Conservation (phyloP, 2,888 invertebrate genomes). For the Lutraria lutraria region DNA sequence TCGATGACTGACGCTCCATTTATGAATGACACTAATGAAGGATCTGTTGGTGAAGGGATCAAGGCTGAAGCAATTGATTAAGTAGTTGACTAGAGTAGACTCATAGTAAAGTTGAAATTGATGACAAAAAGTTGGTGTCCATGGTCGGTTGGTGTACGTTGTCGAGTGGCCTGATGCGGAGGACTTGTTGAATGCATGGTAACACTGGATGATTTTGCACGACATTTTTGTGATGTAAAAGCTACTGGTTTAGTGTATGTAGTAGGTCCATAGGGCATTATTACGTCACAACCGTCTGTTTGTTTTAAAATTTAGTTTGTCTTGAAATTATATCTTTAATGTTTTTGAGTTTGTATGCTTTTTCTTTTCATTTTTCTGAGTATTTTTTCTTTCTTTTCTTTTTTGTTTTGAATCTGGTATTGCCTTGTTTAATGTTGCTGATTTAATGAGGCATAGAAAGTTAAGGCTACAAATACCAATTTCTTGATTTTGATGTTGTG, state of each 20-base stretch:
- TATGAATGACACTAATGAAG: not conserved
- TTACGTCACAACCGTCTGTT: not conserved
- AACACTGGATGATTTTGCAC: not conserved
- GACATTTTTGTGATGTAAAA: not conserved
- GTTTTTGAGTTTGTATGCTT: conserved; percentile 1
- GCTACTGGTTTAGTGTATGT: not conserved
- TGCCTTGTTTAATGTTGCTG: not conserved
- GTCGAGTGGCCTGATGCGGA: not conserved
- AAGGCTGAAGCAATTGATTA: not conserved
- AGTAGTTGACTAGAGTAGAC: not conserved
- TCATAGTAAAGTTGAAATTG: not conserved
- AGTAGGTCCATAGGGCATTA: conserved; percentile 8
- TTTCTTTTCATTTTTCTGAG: not conserved
- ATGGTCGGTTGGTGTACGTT: not conserved
- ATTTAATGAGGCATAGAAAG: not conserved
- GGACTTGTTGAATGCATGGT: not conserved
- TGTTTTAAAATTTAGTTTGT: not conserved
- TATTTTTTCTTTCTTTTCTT: conserved; percentile 4
- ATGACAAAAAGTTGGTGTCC: not conserved
- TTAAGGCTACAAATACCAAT: not conserved
- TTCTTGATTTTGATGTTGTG: not conserved
- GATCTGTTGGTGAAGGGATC: not conserved
- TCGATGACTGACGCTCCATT: not conserved
- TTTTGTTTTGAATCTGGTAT: not conserved
- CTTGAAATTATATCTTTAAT: not conserved